These are phyloP conservation scores for Nasonia oneida DNA, from an alignment of 2,888 invertebrate genomes.

Conservation along the genomic window DNA sequence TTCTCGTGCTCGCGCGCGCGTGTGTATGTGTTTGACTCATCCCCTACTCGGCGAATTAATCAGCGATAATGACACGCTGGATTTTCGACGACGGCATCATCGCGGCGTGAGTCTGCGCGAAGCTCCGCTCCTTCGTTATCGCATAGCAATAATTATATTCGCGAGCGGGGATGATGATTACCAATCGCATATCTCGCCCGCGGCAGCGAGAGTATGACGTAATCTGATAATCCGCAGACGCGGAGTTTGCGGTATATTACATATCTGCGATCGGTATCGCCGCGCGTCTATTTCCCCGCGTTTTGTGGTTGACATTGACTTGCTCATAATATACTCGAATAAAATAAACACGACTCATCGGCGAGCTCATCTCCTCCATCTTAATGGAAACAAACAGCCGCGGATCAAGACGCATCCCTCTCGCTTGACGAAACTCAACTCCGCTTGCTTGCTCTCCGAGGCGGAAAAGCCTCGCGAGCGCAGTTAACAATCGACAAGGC, in stretches of 20 bases:
- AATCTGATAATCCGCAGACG: slow-evolving; percentile 2
- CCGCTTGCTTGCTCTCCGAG: slow-evolving; percentile 39
- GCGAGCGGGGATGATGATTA: slow-evolving; percentile 9
- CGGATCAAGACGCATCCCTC: slow-evolving; percentile 18
- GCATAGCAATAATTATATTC: background rate
- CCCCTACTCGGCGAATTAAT: slow-evolving; percentile 37
- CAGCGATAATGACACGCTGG: slow-evolving; percentile 56
- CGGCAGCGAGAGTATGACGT: background rate
- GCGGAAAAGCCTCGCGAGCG: slow-evolving; percentile 56
- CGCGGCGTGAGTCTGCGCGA: slow-evolving; percentile 15
- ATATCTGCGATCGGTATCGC: background rate
- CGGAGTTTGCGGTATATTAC: background rate
- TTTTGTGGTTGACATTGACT: background rate
- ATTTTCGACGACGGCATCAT: slow-evolving; percentile 27
- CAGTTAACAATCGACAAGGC: slow-evolving; percentile 60
- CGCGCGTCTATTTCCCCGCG: background rate
- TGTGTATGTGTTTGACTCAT: slow-evolving; percentile 13
- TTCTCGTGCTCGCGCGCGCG: background rate
- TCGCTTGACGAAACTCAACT: background rate
- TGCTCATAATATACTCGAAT: background rate
- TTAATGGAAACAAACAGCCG: slow-evolving; percentile 39
- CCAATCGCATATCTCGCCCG: slow-evolving; percentile 1
- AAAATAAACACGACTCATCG: background rate
- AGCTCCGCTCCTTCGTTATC: background rate
- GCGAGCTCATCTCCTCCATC: background rate